Percentiles rank a stretch among this genome's conserved stretches.
phyloP scores from a whole-genome alignment of 2,888 invertebrate genomes.

The Apotomis turbidana region DNA sequence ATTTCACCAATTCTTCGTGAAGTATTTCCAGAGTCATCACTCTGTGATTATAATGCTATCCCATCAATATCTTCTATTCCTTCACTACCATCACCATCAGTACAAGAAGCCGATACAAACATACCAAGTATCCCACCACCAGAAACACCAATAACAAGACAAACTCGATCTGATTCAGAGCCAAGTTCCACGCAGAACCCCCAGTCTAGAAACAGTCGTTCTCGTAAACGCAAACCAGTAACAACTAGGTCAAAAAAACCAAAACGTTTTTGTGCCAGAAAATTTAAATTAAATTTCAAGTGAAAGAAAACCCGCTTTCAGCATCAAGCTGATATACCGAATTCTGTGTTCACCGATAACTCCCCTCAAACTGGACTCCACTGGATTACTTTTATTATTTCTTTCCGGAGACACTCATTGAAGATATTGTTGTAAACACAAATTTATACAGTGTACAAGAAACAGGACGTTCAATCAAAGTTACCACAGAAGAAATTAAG shows the following conservation, averaged over 20 bases:
- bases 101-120: background rate
- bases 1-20: constrained; percentile 3
- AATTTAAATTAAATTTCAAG: background rate
- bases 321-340: background rate
- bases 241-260: background rate
- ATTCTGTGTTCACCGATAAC: background rate
- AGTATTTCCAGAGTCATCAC: constrained; percentile 10
- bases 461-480: constrained; percentile 41
- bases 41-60: background rate
- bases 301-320: background rate
- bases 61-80: constrained; percentile 12
- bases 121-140: constrained; percentile 3
- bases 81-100: constrained; percentile 17
- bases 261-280: background rate
- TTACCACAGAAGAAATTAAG: constrained; percentile 40
- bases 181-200: background rate
- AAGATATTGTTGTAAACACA: background rate
- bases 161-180: background rate
- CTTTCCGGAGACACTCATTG: background rate
- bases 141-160: constrained; percentile 2
- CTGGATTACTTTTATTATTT: constrained; percentile 5
- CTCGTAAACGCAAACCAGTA: background rate
- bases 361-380: background rate
- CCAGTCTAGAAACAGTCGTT: background rate
- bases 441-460: constrained; percentile 29